Base-by-base conservation (phyloP, 2,113 vertebrate genomes). In the Pseudolaguvia tuberculata region DNA sequence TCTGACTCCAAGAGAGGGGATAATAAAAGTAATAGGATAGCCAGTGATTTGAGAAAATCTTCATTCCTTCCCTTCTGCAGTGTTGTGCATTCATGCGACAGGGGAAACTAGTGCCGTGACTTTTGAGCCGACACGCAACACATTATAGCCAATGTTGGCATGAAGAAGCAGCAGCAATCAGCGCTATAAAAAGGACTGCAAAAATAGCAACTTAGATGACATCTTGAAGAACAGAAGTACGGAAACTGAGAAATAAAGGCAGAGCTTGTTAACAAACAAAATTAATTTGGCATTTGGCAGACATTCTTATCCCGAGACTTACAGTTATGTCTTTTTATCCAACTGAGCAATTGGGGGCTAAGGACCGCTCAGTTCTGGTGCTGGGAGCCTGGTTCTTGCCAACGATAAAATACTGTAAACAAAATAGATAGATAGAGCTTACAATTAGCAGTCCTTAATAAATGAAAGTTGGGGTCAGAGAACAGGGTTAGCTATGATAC, bases 121-220 rank as follows among this genome's bases (percentile, higher is more conserved):
- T 67, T 58, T 76, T 53, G 79, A 51, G 63, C 45, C 70, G 65
- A 81, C 79, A 78, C 62, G 67, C 55, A 70, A 56, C 68, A 65
- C 76, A 78, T 78, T 75, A 78, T 55, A 78, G 68, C 69, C 76
- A 81, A 81, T 81, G 76, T 72, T 62, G 68, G 73, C 59, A 75
- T 78, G 79, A 78, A 76, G 73, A 76, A 76, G 66, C 67, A 15
- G 47, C 68, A 25, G 55, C 62, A 51, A 48, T 48, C 69, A 56
- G 69, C 21, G 39, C 68, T 23, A 56, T 5, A n/a, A 50, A 72
- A 35, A 72, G 55, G 72, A 58, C 69, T 42, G 65, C 51, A 65
- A 71, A 80, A 71, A 71, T 75, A 56, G 29, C 20, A 62, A 61
- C 72, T 78, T 35, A 78, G 57, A 70, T 52, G 63, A 65, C 53